Percentiles rank a stretch among this genome's conserved stretches.
These are phyloP conservation scores for Eremobia ochroleuca DNA, from an alignment of 2,888 invertebrate genomes.

Conservation along the genomic window DNA sequence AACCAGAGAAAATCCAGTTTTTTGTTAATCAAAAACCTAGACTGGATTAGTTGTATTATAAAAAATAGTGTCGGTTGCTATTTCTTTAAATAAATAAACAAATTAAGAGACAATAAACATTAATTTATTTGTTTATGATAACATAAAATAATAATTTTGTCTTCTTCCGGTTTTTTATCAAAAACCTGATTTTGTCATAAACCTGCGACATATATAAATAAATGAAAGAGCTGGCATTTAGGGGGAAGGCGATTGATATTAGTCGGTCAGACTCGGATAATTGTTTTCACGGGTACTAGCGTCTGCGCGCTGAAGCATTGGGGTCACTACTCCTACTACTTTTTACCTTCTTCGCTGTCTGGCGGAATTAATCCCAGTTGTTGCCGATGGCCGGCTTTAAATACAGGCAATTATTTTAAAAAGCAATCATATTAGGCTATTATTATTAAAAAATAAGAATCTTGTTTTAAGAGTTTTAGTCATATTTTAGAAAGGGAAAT, in stretches of 20 bases:
- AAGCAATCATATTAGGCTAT: slow-evolving; percentile 14
- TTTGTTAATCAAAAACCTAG: too few relatives aligned
- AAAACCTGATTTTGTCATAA: too few relatives aligned
- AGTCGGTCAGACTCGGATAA: neutral
- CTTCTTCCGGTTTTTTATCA: too few relatives aligned
- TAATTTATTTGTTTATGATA: too few relatives aligned
- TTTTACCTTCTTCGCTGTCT: slow-evolving; percentile 53
- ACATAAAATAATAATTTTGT: too few relatives aligned
- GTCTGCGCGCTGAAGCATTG: neutral
- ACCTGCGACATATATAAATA: too few relatives aligned
- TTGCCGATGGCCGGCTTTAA: slow-evolving; percentile 50
- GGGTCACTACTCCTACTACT: slow-evolving; percentile 17
- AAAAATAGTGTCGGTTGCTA: too few relatives aligned
- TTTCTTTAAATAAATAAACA: too few relatives aligned
- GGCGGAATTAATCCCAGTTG: slow-evolving; percentile 34
- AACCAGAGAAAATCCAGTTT: too few relatives aligned
- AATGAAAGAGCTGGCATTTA: too few relatives aligned
- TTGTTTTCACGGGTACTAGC: neutral
- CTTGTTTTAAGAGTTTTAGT: neutral
- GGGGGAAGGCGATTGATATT: neutral
- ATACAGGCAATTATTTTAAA: slow-evolving; percentile 36
- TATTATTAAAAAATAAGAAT: neutral
- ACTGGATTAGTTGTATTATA: too few relatives aligned
- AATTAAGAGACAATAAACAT: too few relatives aligned
- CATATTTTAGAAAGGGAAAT: neutral